These are phyloP conservation scores for Sula dactylatra DNA, from an alignment of 2,113 vertebrate genomes.

Conservation along the genomic window DNA sequence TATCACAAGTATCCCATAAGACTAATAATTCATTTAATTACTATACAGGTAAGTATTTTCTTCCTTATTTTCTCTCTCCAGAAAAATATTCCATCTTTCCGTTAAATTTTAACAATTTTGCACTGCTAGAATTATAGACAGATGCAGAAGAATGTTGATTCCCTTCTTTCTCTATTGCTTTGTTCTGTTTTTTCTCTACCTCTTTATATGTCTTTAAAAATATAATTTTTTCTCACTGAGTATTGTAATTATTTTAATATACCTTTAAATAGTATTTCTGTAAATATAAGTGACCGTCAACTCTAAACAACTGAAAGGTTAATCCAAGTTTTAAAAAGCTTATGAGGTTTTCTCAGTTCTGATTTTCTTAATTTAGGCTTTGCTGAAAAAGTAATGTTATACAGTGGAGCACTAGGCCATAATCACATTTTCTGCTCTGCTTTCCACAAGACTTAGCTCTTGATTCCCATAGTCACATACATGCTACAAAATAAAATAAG, in stretches of 20 bases:
- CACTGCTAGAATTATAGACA: background rate
- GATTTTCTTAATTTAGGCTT: background rate
- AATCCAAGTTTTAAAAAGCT: background rate
- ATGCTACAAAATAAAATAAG: background rate
- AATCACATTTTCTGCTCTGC: background rate
- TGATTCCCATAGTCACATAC: background rate
- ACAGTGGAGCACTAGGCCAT: background rate
- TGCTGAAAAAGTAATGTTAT: background rate
- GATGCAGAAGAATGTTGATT: background rate
- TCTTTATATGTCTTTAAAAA: background rate
- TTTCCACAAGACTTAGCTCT: background rate
- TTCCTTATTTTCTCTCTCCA: background rate
- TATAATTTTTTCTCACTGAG: background rate
- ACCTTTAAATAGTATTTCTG: background rate
- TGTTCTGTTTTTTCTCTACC: background rate
- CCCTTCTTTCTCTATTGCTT: background rate
- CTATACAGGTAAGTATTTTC: background rate
- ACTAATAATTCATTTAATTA: background rate
- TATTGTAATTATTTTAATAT: background rate
- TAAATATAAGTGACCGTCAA: background rate
- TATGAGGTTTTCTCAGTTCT: background rate
- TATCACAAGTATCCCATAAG: background rate
- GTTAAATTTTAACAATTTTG: background rate
- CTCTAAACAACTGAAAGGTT: background rate
- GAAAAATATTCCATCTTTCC: background rate